A percentile compares a stretch with the other conserved stretches of the same genome.
Evolutionary conservation across 2,888 invertebrate species (phyloP).

Genomic region (Dendrolimus houi): DNA sequence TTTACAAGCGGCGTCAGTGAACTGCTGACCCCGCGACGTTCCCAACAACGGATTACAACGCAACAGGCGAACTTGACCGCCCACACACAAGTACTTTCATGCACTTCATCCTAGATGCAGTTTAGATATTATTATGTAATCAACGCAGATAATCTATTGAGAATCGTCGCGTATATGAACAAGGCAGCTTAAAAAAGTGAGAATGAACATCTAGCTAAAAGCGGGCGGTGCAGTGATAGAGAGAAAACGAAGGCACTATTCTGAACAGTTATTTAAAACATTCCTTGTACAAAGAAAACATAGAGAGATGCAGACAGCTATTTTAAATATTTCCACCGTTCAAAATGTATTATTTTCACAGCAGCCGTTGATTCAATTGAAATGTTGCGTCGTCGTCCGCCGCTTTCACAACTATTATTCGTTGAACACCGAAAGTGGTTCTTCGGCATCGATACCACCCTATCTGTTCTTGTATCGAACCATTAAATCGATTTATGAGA

Average conservation of each 20-base stretch:
- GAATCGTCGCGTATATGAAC: no score
- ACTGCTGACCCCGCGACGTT: constrained; percentile 49
- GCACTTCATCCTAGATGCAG: constrained; percentile 13
- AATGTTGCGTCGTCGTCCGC: constrained; percentile 18
- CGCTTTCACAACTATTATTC: constrained; percentile 52
- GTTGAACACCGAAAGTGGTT: constrained; percentile 31
- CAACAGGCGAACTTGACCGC: constrained; percentile 57
- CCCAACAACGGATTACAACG: constrained; percentile 47
- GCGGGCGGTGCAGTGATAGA: no score
- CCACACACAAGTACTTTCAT: constrained; percentile 45
- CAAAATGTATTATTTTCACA: constrained; percentile 35
- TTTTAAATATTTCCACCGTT: constrained; percentile 14
- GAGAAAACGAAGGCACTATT: no score
- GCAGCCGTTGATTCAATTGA: constrained; percentile 25
- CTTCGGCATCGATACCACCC: constrained; percentile 35
- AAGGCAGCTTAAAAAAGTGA: no score
- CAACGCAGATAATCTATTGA: constrained; percentile 6
- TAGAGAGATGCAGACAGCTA: no score
- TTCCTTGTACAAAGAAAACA: no score
- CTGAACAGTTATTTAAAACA: no score
- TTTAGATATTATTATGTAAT: not conserved
- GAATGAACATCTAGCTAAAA: no score
- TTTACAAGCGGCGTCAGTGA: constrained; percentile 36
- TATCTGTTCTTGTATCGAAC: constrained; percentile 43
- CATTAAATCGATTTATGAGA: constrained; percentile 58